Evolutionary conservation across 2,113 vertebrate species (phyloP).

Genomic region (Bothrops jararaca): DNA sequence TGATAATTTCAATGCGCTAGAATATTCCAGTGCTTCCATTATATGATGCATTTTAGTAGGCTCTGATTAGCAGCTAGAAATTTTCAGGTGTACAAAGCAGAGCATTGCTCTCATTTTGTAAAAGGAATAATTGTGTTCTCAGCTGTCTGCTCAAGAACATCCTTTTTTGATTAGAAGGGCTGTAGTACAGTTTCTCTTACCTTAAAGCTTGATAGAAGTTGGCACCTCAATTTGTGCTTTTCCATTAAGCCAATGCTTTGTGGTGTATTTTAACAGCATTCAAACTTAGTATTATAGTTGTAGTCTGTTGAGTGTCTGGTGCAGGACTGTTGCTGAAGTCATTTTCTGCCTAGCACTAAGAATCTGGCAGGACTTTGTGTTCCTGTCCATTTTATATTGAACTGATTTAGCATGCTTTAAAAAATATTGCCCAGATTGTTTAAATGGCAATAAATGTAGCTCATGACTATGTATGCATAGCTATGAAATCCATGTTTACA

Average conservation of each 20-base stretch:
- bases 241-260: slow-evolving; percentile 45
- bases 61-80: not conserved
- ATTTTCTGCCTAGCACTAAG: slow-evolving; percentile 21
- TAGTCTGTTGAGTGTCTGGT: slow-evolving; percentile 18
- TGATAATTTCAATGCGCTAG: not conserved
- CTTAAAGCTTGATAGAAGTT: slow-evolving; percentile 36
- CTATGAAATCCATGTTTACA: not conserved
- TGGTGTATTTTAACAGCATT: slow-evolving; percentile 39
- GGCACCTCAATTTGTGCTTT: slow-evolving; percentile 40
- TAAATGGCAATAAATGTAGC: slow-evolving; percentile 5
- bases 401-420: slow-evolving; percentile 15
- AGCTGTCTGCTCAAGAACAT: not conserved
- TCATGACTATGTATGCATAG: not conserved
- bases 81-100: not conserved
- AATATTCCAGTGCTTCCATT: slow-evolving; percentile 7
- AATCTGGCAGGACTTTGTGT: slow-evolving; percentile 28
- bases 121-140: slow-evolving; percentile 2
- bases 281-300: slow-evolving; percentile 28
- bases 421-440: not conserved
- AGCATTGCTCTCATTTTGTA: not conserved
- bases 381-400: slow-evolving; percentile 22
- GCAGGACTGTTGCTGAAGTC: not conserved
- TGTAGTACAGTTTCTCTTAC: slow-evolving; percentile 6
- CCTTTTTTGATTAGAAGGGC: slow-evolving; percentile 24
- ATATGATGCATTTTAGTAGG: not conserved